Conservation (phyloP, 2,113 vertebrate genomes). For the Boleophthalmus pectinirostris region DNA sequence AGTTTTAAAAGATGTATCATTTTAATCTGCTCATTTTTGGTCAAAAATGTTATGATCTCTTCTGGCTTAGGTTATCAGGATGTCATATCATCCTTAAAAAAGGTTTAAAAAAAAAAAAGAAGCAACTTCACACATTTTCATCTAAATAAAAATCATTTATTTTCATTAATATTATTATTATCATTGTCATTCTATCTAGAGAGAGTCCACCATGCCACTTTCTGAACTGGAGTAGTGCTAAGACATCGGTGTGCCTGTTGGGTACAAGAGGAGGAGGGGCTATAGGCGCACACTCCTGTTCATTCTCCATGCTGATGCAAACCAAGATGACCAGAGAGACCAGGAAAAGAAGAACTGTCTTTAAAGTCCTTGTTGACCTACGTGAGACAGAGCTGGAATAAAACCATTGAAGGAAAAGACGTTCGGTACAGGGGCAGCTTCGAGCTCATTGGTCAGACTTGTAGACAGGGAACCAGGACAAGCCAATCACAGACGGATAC, state of each 20-base stretch:
- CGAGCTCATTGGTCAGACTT: conserved; percentile 71
- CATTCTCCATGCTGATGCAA: conserved; percentile 78
- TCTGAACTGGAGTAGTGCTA: conserved; percentile 75
- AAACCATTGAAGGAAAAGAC: conserved; percentile 9
- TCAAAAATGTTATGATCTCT: background rate
- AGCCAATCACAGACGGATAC: conserved; percentile 72
- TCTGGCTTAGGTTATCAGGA: background rate
- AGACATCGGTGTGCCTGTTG: conserved; percentile 67
- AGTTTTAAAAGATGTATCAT: background rate
- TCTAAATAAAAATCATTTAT: conserved; percentile 86
- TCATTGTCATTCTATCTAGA: conserved; percentile 75
- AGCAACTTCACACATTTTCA: conserved; percentile 34
- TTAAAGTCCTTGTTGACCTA: conserved; percentile 58
- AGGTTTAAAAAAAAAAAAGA: conserved; percentile 14
- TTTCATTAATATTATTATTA: conserved; percentile 77
- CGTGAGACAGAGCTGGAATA: conserved; percentile 48
- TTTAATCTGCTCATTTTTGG: background rate
- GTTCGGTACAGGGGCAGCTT: conserved; percentile 52
- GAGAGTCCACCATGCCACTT: conserved; percentile 79
- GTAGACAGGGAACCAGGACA: conserved; percentile 61
- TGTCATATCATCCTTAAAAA: background rate
- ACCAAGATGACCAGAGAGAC: conserved; percentile 44
- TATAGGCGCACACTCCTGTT: conserved; percentile 67
- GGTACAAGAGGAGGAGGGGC: conserved; percentile 35
- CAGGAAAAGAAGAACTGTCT: conserved; percentile 42